phyloP scores from a whole-genome alignment of 2,888 invertebrate species.

The Ypsolopha sequella region DNA sequence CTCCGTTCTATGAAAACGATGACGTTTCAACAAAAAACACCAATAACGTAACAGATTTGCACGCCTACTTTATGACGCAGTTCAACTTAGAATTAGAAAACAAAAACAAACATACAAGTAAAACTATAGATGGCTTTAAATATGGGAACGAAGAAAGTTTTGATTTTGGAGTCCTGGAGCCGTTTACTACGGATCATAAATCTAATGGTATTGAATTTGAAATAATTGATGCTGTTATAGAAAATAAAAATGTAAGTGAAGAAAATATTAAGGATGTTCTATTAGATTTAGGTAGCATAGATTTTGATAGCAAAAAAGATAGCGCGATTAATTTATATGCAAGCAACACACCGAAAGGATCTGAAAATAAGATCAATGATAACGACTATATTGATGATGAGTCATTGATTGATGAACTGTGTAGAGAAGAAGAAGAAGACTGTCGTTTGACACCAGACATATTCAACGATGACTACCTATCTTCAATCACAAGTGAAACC shows the following conservation, averaged over 20 bases:
- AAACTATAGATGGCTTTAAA: constrained; percentile 40
- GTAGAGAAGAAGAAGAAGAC: constrained; percentile 59
- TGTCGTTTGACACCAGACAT: constrained; percentile 42
- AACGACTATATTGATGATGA: constrained; percentile 61
- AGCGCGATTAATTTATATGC: constrained; percentile 28
- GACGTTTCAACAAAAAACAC: constrained; percentile 44
- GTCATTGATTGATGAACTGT: constrained; percentile 57
- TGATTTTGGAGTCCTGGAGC: constrained; percentile 52
- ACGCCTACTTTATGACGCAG: constrained; percentile 63
- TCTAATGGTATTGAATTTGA: constrained; percentile 34
- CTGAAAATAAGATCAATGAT: constrained; percentile 21
- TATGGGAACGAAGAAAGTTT: constrained; percentile 55
- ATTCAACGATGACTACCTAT: constrained; percentile 46
- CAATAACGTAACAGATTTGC: constrained; percentile 51
- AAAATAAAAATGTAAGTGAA: constrained; percentile 43
- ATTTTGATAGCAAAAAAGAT: constrained; percentile 41
- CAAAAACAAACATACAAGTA: constrained; percentile 33
- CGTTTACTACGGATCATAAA: constrained; percentile 26
- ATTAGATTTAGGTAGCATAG: constrained; percentile 52
- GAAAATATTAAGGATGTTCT: constrained; percentile 61
- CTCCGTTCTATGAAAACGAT: constrained; percentile 43
- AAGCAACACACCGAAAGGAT: constrained; percentile 12
- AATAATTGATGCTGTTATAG: constrained; percentile 49
- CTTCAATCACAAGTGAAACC: constrained; percentile 30
- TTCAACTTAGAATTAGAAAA: constrained; percentile 64